Conservation (phyloP, 2,113 vertebrate genomes). For the Euleptes europaea region DNA sequence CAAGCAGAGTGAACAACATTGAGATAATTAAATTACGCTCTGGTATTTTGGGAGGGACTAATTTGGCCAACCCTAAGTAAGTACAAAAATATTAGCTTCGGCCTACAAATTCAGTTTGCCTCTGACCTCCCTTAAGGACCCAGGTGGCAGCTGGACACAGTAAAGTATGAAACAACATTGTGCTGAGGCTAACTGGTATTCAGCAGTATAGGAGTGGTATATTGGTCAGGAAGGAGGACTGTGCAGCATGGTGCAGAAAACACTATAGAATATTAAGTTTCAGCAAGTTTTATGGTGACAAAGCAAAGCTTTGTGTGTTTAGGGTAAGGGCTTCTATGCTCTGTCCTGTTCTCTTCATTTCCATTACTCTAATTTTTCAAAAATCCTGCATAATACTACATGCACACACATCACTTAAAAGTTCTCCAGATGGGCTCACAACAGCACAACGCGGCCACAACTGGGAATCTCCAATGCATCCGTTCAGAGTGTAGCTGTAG, state of each 20-base stretch:
- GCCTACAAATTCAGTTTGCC: not conserved
- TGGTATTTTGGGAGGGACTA: not conserved
- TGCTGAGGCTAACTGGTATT: not conserved
- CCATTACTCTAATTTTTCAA: too few species aligned
- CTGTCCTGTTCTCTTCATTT: too few species aligned
- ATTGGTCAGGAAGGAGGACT: not conserved
- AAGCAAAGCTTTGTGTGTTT: too few species aligned
- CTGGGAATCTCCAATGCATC: not conserved
- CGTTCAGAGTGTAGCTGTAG: not conserved
- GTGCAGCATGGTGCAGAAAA: too few species aligned
- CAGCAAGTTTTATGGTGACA: too few species aligned
- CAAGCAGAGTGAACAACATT: not conserved
- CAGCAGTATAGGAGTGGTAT: not conserved
- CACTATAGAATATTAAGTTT: too few species aligned
- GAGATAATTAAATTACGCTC: not conserved
- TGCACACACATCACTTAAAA: not conserved
- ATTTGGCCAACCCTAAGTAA: not conserved
- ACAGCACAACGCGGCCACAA: not conserved
- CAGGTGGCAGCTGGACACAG: not conserved
- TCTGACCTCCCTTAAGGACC: not conserved
- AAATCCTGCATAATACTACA: not conserved
- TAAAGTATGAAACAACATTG: not conserved
- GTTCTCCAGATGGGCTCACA: not conserved
- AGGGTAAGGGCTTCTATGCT: too few species aligned
- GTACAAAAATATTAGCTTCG: not conserved